Evolutionary conservation across 2,888 invertebrate genomes (phyloP), one percentile per base, ranked within the genome.

Genomic region (Aromia moschata): DNA sequence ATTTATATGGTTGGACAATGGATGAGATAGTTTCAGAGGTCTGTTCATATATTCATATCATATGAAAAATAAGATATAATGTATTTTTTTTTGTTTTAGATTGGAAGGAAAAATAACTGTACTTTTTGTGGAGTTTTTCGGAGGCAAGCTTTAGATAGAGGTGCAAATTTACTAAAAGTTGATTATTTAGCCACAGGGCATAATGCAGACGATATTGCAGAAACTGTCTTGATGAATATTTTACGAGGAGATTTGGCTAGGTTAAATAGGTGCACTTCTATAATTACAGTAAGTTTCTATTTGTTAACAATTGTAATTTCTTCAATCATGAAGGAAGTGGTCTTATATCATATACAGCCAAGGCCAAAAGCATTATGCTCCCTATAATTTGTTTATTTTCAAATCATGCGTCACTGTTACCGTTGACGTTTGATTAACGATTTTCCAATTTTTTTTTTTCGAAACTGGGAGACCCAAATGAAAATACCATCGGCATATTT

Each of bases 1-100:
- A 98, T 71, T 83, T 99, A 2, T 99, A 98, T 83, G 98, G 98
- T 0, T 99, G 99, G 99, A 98, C 98, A 2, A 98, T 98, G 97
- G 99, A 99, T 83, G 92, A 92, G 74, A 98, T 99, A 79, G 99
- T 99, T 0, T 86, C 86, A 38, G 89, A 91, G 80, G 91, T 92
- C 74, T 86, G 85, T 0, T 43, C 41, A 25, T 3, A 25, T 31
- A 33, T 12, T n/a, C n/a, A n/a, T n/a, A n/a, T n/a, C n/a, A n/a
- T n/a, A n/a, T 11, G 16, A 20, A 40, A 36, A 15, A 17, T 33
- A 20, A 11, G 18, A 15, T 36, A 52, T 14, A 18, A 37, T 20
- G 16, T 30, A 31, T 52, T 36, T 14, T 12, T 14, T 40, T 38
- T 33, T 46, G 52, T 78, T 79, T 52, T 70, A 87, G 85, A 84